These are phyloP conservation scores for Anthoscopus minutus DNA, from an alignment of 2,113 vertebrate genomes.

Conservation along the genomic window DNA sequence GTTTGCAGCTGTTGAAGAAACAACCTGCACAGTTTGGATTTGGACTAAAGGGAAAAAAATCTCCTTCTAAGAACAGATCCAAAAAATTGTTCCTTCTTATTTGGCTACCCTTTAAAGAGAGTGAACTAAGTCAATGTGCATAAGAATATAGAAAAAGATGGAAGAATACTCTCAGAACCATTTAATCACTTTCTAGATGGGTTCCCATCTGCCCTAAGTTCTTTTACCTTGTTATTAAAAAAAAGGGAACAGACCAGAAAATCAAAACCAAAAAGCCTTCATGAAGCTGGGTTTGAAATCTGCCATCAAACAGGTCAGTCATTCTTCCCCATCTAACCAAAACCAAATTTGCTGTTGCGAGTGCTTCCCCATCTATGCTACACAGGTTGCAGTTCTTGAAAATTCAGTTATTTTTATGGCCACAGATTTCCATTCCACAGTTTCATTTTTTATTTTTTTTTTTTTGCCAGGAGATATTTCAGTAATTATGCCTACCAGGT, in stretches of 20 bases:
- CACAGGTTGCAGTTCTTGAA: not conserved
- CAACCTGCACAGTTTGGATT: not conserved
- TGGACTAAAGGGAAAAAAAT: not conserved
- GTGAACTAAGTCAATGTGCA: not conserved
- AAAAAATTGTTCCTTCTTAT: conserved; percentile 6
- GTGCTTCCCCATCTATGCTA: not conserved
- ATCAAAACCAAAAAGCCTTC: not conserved
- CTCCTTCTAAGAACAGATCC: not conserved
- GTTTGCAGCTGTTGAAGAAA: not conserved
- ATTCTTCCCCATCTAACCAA: not conserved
- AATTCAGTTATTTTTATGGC: not conserved
- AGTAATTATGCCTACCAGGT: not conserved
- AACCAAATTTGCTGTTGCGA: not conserved
- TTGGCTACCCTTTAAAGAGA: not conserved
- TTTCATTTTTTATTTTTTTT: not conserved
- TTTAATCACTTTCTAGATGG: not conserved
- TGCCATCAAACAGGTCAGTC: not conserved
- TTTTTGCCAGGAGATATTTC: not conserved
- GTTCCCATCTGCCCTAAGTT: not conserved
- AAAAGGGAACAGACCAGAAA: not conserved
- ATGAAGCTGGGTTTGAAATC: not conserved
- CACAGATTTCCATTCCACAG: not conserved
- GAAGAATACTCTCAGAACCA: not conserved
- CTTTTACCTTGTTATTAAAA: not conserved
- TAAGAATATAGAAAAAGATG: conserved; percentile 25